Conservation (phyloP, 1,140 invertebrate genomes). For the Conus ventricosus region DNA sequence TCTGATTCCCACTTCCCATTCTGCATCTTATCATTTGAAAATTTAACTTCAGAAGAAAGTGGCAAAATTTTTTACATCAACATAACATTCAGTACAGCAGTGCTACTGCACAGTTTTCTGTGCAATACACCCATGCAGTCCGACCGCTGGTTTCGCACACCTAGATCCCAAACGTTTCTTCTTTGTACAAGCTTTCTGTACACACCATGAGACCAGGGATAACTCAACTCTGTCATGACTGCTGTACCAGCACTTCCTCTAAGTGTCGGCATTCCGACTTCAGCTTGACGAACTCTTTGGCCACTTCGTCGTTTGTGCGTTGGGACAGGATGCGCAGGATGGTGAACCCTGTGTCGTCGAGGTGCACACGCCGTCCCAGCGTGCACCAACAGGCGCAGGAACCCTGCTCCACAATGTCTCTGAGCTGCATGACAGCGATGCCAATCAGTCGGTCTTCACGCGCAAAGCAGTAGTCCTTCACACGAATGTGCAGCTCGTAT, state of each 20-base stretch:
- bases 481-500: slow-evolving; percentile 98
- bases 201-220: no score
- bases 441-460: slow-evolving; percentile 97
- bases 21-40: no score
- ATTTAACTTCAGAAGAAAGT: no score
- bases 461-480: slow-evolving; percentile 99
- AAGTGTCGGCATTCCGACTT: slow-evolving; percentile 92
- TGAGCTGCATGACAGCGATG: slow-evolving; percentile 96
- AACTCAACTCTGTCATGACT: neutral
- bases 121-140: no score
- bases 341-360: slow-evolving; percentile 99
- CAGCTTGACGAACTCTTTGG: slow-evolving; percentile 99
- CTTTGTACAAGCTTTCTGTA: no score
- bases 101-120: no score
- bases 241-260: slow-evolving; percentile 52
- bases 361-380: slow-evolving; percentile 94
- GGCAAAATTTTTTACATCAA: no score
- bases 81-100: no score
- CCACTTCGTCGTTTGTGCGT: slow-evolving; percentile 98
- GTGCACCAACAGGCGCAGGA: slow-evolving; percentile 96
- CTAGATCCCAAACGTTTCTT: no score
- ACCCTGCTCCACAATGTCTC: slow-evolving; percentile 96
- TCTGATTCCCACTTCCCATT: no score
- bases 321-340: slow-evolving; percentile 98
- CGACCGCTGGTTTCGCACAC: no score